A percentile compares a stretch with the other conserved stretches of the same genome.
Evolutionary conservation across 2,888 invertebrate genomes (phyloP).

Genomic region (Protonemura montana): DNA sequence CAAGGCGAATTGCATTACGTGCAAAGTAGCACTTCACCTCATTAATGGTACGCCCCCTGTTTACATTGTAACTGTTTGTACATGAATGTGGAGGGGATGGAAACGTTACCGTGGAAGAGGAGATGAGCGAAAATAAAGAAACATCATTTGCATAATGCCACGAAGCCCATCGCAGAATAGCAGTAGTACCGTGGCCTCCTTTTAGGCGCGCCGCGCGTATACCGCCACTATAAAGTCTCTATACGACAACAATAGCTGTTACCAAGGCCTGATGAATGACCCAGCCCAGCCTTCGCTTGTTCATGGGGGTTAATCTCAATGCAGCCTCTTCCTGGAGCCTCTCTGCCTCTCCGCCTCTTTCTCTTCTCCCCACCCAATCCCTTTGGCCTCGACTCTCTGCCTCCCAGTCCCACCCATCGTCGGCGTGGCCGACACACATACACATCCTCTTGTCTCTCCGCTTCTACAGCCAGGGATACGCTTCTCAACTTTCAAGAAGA

Average conservation of each 20-base stretch:
- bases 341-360: slow-evolving; percentile 24
- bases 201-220: background rate
- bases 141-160: slow-evolving; percentile 48
- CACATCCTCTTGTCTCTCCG: slow-evolving; percentile 13
- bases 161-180: background rate
- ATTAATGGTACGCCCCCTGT: slow-evolving; percentile 26
- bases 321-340: slow-evolving; percentile 19
- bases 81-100: slow-evolving; percentile 24
- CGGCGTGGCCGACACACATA: slow-evolving; percentile 15
- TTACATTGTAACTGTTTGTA: slow-evolving; percentile 38
- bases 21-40: slow-evolving; percentile 9
- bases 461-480: slow-evolving; percentile 8
- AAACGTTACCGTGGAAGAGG: slow-evolving; percentile 36
- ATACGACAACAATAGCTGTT: slow-evolving; percentile 46
- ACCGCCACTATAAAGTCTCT: slow-evolving; percentile 32
- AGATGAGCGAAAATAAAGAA: slow-evolving; percentile 46
- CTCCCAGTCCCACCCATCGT: background rate
- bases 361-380: background rate
- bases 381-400: background rate
- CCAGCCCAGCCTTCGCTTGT: slow-evolving; percentile 35
- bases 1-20: slow-evolving; percentile 22
- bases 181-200: slow-evolving; percentile 7
- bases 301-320: slow-evolving; percentile 37
- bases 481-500: slow-evolving; percentile 36
- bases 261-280: slow-evolving; percentile 47